Evolutionary conservation across 2,888 invertebrate genomes (phyloP).

Genomic region (Lathronympha strigana): DNA sequence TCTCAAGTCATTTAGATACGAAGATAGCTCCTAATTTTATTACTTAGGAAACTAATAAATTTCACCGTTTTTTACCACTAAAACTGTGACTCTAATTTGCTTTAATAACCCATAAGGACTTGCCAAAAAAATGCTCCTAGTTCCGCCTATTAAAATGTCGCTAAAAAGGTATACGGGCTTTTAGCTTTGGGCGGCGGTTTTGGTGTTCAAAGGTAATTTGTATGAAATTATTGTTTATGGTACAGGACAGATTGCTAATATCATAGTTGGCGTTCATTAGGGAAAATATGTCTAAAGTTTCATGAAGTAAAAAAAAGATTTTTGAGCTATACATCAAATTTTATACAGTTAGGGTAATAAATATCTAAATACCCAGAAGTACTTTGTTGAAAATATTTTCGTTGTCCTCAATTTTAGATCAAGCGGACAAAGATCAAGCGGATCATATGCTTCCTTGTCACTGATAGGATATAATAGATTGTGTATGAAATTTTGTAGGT

Average conservation of each 20-base stretch:
- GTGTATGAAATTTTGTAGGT: too few relatives aligned
- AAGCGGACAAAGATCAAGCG: too few relatives aligned
- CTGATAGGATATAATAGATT: too few relatives aligned
- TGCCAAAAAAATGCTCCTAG: conserved; percentile 63
- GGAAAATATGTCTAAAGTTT: neutral
- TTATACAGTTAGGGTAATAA: too few relatives aligned
- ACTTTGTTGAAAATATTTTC: too few relatives aligned
- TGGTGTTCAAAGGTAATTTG: conserved; percentile 15
- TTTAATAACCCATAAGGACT: conserved; percentile 78
- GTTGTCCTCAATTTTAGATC: too few relatives aligned
- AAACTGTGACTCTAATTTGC: conserved; percentile 68
- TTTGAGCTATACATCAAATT: too few relatives aligned
- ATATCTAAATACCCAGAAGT: too few relatives aligned
- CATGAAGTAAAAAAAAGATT: neutral
- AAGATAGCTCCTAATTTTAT: conserved; percentile 75
- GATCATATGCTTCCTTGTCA: too few relatives aligned
- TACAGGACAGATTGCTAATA: conserved; percentile 14
- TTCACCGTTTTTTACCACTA: conserved; percentile 58
- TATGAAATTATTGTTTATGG: conserved; percentile 18
- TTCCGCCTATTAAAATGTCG: conserved; percentile 70
- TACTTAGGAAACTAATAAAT: conserved; percentile 79
- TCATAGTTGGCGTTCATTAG: conserved; percentile 8
- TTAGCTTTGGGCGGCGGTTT: conserved; percentile 35
- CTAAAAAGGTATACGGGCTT: conserved; percentile 61
- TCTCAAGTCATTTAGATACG: conserved; percentile 71